A percentile compares a stretch with the other conserved stretches of the same genome.
phyloP scores from a whole-genome alignment of 1,140 invertebrate species.

The Diachasma alloeum region DNA sequence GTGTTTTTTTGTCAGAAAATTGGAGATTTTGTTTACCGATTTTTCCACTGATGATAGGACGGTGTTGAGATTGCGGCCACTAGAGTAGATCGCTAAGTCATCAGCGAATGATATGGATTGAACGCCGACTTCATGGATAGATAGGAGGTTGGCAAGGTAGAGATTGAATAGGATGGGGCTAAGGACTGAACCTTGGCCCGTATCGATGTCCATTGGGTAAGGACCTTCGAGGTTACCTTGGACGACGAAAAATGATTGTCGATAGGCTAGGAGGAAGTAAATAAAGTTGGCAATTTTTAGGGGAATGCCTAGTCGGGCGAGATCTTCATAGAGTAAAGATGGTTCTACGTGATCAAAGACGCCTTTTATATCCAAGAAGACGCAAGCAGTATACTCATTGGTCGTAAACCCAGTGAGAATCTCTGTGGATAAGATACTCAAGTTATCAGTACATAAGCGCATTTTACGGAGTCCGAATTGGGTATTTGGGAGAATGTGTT shows the following conservation, averaged over 20 bases:
- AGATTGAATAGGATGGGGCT: not conserved
- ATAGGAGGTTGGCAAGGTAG: not conserved
- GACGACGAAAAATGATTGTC: not conserved
- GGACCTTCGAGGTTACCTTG: not conserved
- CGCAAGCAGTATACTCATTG: not conserved
- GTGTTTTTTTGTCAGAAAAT: not conserved
- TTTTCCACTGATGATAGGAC: not conserved
- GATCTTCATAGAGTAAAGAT: not conserved
- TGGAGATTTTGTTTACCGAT: not conserved
- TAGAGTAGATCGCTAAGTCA: not conserved
- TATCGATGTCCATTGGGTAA: not conserved
- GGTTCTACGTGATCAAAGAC: constrained; percentile 34
- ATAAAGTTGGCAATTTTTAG: too few species aligned
- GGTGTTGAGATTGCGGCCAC: not conserved
- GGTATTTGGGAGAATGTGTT: constrained; percentile 11
- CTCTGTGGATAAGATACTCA: constrained; percentile 3
- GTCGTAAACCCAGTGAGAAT: not conserved
- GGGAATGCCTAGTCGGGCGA: not conserved
- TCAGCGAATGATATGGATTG: not conserved
- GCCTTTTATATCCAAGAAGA: too few species aligned
- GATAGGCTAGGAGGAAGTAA: too few species aligned
- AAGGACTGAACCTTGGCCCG: not conserved
- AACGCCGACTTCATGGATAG: not conserved
- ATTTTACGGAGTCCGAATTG: constrained; percentile 32
- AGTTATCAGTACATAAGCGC: constrained; percentile 24